phyloP scores from a whole-genome alignment of 1,140 invertebrate species.

The Drosophila erecta region DNA sequence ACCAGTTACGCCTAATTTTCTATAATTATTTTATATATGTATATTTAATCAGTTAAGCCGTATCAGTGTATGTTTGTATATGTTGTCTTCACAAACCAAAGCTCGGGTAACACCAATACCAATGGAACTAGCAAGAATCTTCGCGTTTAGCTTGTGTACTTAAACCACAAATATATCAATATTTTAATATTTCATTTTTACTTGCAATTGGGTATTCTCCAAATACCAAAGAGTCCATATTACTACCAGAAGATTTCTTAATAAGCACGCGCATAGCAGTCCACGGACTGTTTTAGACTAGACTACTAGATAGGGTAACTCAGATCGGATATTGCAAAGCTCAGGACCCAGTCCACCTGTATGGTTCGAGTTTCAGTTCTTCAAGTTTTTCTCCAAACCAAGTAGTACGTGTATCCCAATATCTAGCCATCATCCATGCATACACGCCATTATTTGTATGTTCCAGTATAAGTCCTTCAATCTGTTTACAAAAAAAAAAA shows the following conservation, averaged over 20 bases:
- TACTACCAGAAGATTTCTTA: conserved; percentile 85
- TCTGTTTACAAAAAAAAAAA: background rate
- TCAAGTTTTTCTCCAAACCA: background rate
- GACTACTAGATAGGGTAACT: background rate
- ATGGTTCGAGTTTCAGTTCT: conserved; percentile 1
- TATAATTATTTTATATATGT: conserved; percentile 45
- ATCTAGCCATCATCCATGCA: conserved; percentile 9
- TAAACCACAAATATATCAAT: conserved; percentile 23
- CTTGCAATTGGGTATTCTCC: conserved; percentile 69
- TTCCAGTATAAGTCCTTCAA: background rate
- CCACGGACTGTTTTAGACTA: conserved; percentile 20
- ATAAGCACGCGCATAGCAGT: conserved; percentile 72
- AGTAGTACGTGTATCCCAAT: conserved; percentile 7
- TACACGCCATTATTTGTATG: conserved; percentile 10
- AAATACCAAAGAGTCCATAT: conserved; percentile 85
- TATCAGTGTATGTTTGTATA: conserved; percentile 54
- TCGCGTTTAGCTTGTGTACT: conserved; percentile 53
- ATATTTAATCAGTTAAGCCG: conserved; percentile 48
- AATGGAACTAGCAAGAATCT: conserved; percentile 33
- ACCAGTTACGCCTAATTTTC: conserved; percentile 63
- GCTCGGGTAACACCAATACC: conserved; percentile 45
- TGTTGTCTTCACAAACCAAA: conserved; percentile 55
- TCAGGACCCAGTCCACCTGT: background rate
- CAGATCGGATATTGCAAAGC: background rate
- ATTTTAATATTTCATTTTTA: conserved; percentile 40